Percentiles rank a stretch among this genome's conserved stretches.
Evolutionary conservation across 2,797 vertebrate genomes (phyloP).

Genomic region (Channa striata): DNA sequence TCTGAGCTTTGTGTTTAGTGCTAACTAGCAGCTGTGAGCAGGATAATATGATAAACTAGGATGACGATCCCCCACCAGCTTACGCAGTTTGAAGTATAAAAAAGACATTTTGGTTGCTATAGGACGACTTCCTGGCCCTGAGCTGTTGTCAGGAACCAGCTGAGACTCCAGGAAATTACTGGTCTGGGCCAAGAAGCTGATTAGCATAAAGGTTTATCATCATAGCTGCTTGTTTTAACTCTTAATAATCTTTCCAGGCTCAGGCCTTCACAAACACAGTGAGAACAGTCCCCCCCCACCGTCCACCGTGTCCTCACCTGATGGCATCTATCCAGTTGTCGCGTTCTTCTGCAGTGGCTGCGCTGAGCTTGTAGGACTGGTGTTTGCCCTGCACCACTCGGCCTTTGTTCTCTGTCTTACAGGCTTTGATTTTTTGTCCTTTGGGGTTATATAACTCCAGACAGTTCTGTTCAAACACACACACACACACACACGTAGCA

Average conservation of each 20-base stretch:
- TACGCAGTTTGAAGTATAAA: background rate
- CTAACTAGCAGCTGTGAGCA: too few species aligned
- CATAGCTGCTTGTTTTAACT: background rate
- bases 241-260: background rate
- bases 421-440: conserved; percentile 96
- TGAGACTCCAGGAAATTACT: background rate
- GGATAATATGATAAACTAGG: too few species aligned
- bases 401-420: conserved; percentile 92
- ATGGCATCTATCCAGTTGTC: conserved; percentile 92
- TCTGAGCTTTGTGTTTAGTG: too few species aligned
- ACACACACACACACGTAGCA: conserved; percentile 14
- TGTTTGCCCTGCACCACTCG: conserved; percentile 95
- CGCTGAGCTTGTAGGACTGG: conserved; percentile 92
- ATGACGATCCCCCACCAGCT: background rate
- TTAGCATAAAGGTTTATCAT: background rate
- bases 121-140: background rate
- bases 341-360: conserved; percentile 87
- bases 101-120: background rate
- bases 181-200: background rate
- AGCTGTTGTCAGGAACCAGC: conserved; percentile 8
- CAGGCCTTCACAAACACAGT: background rate
- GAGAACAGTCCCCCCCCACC: background rate
- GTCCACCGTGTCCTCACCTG: conserved; percentile 81
- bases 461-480: conserved; percentile 85
- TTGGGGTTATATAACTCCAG: conserved; percentile 90